These are phyloP conservation scores for Hemiscyllium ocellatum DNA, from an alignment of 2,113 vertebrate genomes.

Conservation along the genomic window DNA sequence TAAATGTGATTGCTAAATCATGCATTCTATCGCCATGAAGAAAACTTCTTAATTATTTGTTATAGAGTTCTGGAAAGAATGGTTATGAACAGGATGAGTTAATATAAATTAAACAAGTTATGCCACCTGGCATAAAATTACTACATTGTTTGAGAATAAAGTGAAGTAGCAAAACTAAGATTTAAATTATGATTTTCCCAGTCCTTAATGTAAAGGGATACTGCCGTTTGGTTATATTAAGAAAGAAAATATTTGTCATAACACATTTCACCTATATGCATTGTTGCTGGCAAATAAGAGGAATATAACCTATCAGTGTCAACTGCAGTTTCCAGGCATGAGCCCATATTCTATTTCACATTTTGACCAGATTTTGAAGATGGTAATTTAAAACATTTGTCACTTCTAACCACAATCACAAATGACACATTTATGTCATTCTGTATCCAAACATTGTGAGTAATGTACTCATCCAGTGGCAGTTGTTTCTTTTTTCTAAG, in stretches of 20 bases:
- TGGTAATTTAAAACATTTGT: slow-evolving; percentile 22
- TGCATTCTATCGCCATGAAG: neutral
- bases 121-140: neutral
- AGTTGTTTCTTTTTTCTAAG: neutral
- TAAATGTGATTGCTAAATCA: neutral
- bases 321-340: neutral
- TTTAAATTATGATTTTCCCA: neutral
- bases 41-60: neutral
- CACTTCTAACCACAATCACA: neutral
- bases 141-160: neutral
- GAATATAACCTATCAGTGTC: neutral
- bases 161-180: neutral
- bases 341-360: neutral
- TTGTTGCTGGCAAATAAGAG: neutral
- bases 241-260: neutral
- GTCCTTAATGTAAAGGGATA: neutral
- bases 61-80: neutral
- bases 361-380: neutral
- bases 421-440: neutral
- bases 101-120: neutral
- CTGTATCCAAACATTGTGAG: neutral
- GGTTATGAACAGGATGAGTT: neutral
- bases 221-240: neutral
- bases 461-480: neutral
- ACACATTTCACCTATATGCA: neutral